Conservation (phyloP, 2,797 vertebrate species). For the Coendou prehensilis region DNA sequence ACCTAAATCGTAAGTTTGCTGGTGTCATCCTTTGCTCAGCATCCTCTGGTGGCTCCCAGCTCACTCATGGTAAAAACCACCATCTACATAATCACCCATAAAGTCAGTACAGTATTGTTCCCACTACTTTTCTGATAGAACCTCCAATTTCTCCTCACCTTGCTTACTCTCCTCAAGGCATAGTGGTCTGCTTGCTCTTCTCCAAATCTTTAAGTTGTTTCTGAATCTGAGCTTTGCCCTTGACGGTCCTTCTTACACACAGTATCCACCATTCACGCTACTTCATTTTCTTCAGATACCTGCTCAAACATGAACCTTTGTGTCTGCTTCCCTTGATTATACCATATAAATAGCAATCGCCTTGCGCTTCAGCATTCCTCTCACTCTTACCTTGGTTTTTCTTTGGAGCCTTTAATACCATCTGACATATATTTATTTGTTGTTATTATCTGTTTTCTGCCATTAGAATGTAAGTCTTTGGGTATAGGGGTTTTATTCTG, state of each 20-base stretch:
- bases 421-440: neutral
- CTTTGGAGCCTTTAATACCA: neutral
- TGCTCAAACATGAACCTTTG: neutral
- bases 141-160: neutral
- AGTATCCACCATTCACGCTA: neutral
- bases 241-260: neutral
- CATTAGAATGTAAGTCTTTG: slow-evolving; percentile 4
- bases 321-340: neutral
- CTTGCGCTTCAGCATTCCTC: neutral
- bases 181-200: neutral
- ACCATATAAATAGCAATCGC: neutral
- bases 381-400: neutral
- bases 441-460: neutral
- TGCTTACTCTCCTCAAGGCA: neutral
- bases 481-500: neutral
- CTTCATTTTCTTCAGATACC: neutral
- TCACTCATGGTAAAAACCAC: neutral
- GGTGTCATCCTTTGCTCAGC: neutral
- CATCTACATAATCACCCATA: neutral
- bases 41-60: neutral
- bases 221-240: neutral
- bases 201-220: neutral
- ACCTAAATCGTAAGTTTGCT: neutral
- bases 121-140: neutral
- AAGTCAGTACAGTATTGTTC: neutral